Conservation (phyloP, 2,113 vertebrate genomes). For the Peromyscus polionotus region DNA sequence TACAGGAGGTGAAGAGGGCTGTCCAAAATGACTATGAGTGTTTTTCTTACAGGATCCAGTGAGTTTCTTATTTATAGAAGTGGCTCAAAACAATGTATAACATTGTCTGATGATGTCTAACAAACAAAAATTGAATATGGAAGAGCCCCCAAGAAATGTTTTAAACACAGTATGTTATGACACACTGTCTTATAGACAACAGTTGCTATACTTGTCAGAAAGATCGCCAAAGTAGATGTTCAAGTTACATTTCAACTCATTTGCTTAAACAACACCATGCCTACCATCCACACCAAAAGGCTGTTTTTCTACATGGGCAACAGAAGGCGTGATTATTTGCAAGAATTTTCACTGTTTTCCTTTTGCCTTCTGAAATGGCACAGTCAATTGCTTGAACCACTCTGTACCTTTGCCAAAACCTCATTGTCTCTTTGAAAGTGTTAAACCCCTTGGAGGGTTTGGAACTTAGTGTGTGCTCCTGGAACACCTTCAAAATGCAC, state of each 20-base stretch:
- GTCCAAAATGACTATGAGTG: conserved; percentile 21
- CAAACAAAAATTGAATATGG: conserved; percentile 82
- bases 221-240: conserved; percentile 77
- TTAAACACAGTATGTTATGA: conserved; percentile 80
- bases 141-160: conserved; percentile 75
- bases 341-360: conserved; percentile 76
- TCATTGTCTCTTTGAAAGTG: conserved; percentile 63
- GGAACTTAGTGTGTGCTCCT: not conserved
- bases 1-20: conserved; percentile 41
- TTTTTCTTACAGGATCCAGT: conserved; percentile 37
- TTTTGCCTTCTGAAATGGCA: conserved; percentile 62
- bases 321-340: conserved; percentile 82
- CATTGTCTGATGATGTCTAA: conserved; percentile 71
- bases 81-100: conserved; percentile 72
- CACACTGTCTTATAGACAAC: conserved; percentile 79
- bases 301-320: conserved; percentile 74
- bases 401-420: conserved; percentile 38
- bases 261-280: conserved; percentile 75
- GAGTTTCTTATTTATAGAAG: conserved; percentile 57
- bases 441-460: not conserved
- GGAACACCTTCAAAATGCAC: conserved; percentile 1
- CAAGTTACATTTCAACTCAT: conserved; percentile 68
- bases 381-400: not conserved
- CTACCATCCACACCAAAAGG: conserved; percentile 77
- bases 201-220: conserved; percentile 81